Base-by-base conservation (phyloP, 2,797 vertebrate species). In the Cetoscarus ocellatus region DNA sequence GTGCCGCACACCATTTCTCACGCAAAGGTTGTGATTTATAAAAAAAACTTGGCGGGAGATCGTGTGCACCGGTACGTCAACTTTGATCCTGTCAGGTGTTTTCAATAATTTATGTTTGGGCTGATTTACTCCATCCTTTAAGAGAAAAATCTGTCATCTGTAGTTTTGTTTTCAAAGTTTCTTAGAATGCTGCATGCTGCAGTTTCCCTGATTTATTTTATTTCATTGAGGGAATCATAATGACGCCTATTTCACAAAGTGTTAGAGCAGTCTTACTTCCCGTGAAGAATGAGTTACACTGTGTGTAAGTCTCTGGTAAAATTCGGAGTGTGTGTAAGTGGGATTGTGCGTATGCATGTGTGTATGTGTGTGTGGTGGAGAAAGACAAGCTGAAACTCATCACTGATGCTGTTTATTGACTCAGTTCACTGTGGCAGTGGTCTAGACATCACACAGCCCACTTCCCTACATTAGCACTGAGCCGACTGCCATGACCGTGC, bases 321-420 rank as follows among this genome's bases (percentile, higher is more conserved):
- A 51, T 17, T 36, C 15, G 14, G 34, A 66, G 49, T 54, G 61
- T 10, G 13, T 45, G 55, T 60, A n/a, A 63, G n/a, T 44, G 56
- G 39, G 48, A 27, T 27, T 27, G 19, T 40, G 38, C 57, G 35
- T 61, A 13, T 27, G 40, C n/a, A n/a, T 27, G 19, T 39, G 38
- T 61, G 35, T 61, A 13, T 27, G 40, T 8, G 40, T 45, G 9
- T 38, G 34, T 55, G 42, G 19, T 17, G 27, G 13, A 65, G 52
- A 36, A 56, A 70, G 69, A 80, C 67, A 61, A 65, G 78, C 69
- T 82, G 76, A 84, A 81, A 72, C 70, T 73, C 71, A 87, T 87
- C 82, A 65, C 55, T n/a, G 55, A 72, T 72, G 56, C 60, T 79
- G 86, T 87, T 90, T 88, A 87, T 89, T 86, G 75, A 82, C 80